These are phyloP conservation scores for Agriotes lineatus DNA, from an alignment of 2,888 invertebrate species.

Conservation along the genomic window DNA sequence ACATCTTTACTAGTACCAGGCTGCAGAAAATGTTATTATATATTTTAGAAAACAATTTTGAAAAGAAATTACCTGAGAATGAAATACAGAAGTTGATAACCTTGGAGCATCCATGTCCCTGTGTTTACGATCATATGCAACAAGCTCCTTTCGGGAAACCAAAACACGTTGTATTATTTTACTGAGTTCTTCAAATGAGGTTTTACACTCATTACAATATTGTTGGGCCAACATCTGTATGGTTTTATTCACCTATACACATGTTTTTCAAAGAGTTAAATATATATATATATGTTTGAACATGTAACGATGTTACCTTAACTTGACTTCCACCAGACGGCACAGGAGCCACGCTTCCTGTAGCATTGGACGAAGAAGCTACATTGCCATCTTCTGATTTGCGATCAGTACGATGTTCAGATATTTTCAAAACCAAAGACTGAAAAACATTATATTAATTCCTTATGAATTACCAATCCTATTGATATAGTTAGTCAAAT, in stretches of 20 bases:
- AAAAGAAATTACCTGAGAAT: conserved; percentile 27
- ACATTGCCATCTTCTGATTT: conserved; percentile 67
- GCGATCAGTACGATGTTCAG: conserved; percentile 85
- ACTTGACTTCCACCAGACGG: conserved; percentile 64
- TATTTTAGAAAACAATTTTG: background rate
- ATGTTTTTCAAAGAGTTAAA: no score
- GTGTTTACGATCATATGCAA: conserved; percentile 90
- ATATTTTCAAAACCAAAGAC: conserved; percentile 86
- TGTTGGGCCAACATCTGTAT: conserved; percentile 95
- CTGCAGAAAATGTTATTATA: no score
- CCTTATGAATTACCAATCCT: no score
- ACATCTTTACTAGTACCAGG: conserved; percentile 19
- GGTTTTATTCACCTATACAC: conserved; percentile 84
- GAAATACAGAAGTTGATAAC: conserved; percentile 23
- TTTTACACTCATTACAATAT: conserved; percentile 95
- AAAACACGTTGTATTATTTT: conserved; percentile 91
- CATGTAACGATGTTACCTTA: conserved; percentile 68
- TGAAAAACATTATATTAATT: no score
- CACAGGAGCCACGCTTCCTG: conserved; percentile 48
- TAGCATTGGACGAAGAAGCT: conserved; percentile 49
- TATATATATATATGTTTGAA: no score
- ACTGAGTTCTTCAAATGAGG: conserved; percentile 94
- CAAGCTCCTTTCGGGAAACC: conserved; percentile 90
- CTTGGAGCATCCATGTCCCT: conserved; percentile 70
- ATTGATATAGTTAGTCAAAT: no score